phyloP scores from a whole-genome alignment of 2,113 vertebrate genomes.

The Corythornis madagascariensis region DNA sequence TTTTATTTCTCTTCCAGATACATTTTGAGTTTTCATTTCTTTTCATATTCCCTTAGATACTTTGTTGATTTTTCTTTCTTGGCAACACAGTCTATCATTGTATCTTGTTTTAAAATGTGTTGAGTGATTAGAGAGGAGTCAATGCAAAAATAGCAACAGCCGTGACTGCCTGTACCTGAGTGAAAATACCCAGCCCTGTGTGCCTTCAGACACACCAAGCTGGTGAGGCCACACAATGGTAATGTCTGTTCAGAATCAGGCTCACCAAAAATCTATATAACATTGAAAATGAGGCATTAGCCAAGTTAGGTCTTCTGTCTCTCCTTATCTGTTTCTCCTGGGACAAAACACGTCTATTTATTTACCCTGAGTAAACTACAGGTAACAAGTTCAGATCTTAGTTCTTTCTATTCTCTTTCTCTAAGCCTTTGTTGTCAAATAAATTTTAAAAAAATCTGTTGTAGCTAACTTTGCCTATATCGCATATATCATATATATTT shows the following conservation, averaged over 20 bases:
- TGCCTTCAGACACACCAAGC: not conserved
- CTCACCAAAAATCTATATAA: not conserved
- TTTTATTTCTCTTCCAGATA: conserved; percentile 56
- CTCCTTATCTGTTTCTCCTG: not conserved
- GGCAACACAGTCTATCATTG: conserved; percentile 64
- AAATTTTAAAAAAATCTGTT: not conserved
- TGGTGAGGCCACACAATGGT: not conserved
- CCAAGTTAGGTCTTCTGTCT: not conserved
- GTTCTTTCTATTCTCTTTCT: not conserved
- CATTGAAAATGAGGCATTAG: not conserved
- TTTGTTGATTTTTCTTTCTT: conserved; percentile 67
- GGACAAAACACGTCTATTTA: not conserved
- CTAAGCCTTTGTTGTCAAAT: not conserved
- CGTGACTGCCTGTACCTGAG: conserved; percentile 28
- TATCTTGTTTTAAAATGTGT: conserved; percentile 71
- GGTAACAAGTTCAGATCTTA: not conserved
- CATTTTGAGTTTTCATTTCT: conserved; percentile 61
- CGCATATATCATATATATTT: not conserved
- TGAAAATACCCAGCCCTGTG: not conserved
- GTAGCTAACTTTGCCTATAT: not conserved
- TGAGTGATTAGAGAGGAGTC: conserved; percentile 72
- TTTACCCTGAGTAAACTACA: not conserved
- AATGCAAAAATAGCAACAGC: conserved; percentile 52
- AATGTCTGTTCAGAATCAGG: not conserved
- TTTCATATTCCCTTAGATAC: conserved; percentile 64